phyloP scores from a whole-genome alignment of 1,140 invertebrate species.

The Metopolophium dirhodum region DNA sequence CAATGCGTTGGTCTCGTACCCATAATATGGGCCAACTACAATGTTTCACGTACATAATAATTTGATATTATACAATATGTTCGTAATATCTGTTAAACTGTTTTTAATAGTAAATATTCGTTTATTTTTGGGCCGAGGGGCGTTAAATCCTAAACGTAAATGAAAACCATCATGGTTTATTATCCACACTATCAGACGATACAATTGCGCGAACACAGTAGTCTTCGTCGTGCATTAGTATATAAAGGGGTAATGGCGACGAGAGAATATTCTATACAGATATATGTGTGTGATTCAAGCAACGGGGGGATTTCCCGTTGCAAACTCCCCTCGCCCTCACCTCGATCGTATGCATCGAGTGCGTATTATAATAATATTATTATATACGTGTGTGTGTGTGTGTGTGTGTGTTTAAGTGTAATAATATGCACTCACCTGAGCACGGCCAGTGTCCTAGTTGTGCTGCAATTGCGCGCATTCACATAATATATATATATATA shows the following conservation, averaged over 20 bases:
- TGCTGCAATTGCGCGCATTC: neutral
- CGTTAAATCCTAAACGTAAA: neutral
- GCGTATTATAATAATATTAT: neutral
- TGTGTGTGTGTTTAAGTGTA: neutral
- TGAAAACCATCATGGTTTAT: neutral
- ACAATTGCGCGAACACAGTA: too few relatives aligned
- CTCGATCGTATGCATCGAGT: neutral
- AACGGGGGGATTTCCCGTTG: conserved; percentile 29
- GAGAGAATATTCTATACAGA: neutral
- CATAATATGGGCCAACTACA: neutral
- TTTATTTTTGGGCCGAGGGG: neutral
- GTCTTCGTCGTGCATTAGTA: neutral
- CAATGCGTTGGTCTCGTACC: neutral
- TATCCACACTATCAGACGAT: neutral
- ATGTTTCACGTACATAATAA: neutral
- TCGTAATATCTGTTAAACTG: neutral
- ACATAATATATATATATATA: neutral
- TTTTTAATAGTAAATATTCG: neutral
- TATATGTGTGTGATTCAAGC: neutral
- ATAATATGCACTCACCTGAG: neutral
- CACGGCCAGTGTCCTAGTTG: conserved; percentile 45
- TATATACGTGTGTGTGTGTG: too few relatives aligned
- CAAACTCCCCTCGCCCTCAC: neutral
- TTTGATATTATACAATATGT: neutral
- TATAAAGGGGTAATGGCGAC: neutral